A percentile compares a stretch with the other conserved stretches of the same genome.
Evolutionary conservation across 1,140 invertebrate genomes (phyloP).

Genomic region (Holcopasites calliopsidis): DNA sequence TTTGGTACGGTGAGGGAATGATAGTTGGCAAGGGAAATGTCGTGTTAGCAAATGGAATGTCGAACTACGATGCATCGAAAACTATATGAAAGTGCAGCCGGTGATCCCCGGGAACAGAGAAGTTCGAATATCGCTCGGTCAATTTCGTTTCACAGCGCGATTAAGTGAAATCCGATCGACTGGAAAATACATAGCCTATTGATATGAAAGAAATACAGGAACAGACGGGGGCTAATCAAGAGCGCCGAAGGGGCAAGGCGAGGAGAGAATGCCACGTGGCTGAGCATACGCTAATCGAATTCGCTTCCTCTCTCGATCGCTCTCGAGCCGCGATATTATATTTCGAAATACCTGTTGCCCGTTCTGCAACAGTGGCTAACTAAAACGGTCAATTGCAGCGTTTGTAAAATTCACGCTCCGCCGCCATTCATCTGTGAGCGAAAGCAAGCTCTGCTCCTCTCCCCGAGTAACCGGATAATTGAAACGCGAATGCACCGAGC

Average conservation of each 20-base stretch:
- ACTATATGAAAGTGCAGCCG: constrained; percentile 8
- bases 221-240: too few species aligned
- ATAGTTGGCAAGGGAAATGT: too few species aligned
- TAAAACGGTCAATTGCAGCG: neutral
- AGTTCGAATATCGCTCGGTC: constrained; percentile 24
- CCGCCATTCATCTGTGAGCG: constrained; percentile 16
- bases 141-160: constrained; percentile 28
- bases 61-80: neutral
- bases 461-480: constrained; percentile 23
- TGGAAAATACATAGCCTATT: constrained; percentile 34
- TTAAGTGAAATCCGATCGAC: constrained; percentile 40
- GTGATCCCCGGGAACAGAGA: neutral
- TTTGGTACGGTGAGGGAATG: too few species aligned
- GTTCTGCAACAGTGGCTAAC: too few species aligned
- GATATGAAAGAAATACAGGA: constrained; percentile 20
- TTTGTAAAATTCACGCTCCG: constrained; percentile 21
- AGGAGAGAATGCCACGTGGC: neutral
- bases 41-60: neutral
- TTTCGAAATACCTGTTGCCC: constrained; percentile 44
- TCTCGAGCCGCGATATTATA: constrained; percentile 15
- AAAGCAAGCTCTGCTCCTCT: neutral
- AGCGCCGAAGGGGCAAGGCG: neutral
- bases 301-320: neutral
- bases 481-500: neutral
- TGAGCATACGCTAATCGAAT: constrained; percentile 29